Evolutionary conservation across 2,797 vertebrate genomes (phyloP), one percentile per base, ranked within the genome.

Genomic region (Poecilia wingei): DNA sequence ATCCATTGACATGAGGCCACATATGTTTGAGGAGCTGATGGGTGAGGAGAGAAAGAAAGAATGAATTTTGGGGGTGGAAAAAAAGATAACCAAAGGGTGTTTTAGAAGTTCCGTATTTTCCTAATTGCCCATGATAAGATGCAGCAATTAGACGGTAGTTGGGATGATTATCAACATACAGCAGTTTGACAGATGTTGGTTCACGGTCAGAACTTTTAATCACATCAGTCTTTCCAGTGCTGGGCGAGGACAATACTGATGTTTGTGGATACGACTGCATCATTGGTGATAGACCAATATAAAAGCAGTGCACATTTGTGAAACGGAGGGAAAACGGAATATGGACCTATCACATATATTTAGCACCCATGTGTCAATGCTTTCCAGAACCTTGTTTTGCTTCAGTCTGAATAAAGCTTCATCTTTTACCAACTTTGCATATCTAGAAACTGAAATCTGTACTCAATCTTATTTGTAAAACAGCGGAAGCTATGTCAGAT

Each of bases 71-170:
- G 85, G 88, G 91, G 89, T 86, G 88, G 82, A 83, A 76, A 86
- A 28, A 28, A 61, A 28, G 91, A 92, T 90, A 93, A 93, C 94
- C 89, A 3, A 66, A 86, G 94, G 95, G 89, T 95, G 90, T 95
- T 95, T 96, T 88, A 90, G 88, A 94, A 94, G 93, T 93, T 94
- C 91, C 85, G 87, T 92, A 93, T 94, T 95, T 92, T 87, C 88
- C 82, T 95, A 95, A 95, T 95, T 94, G 94, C 91, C 81, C 79
- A 53, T 74, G 94, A 94, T 95, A 94, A 95, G 92, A 93, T 91
- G 93, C 88, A 87, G 92, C 91, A 95, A 94, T 93, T 94, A 94
- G 93, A 91, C 86, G 84, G 93, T 91, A 93, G 94, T 95, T 94
- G 92, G 86, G 94, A 93, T 94, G 90, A 93, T 93, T 95, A 95